A percentile compares a stretch with the other conserved stretches of the same genome.
phyloP scores from a whole-genome alignment of 2,888 invertebrate genomes.

The Trissolcus brochymenae region DNA sequence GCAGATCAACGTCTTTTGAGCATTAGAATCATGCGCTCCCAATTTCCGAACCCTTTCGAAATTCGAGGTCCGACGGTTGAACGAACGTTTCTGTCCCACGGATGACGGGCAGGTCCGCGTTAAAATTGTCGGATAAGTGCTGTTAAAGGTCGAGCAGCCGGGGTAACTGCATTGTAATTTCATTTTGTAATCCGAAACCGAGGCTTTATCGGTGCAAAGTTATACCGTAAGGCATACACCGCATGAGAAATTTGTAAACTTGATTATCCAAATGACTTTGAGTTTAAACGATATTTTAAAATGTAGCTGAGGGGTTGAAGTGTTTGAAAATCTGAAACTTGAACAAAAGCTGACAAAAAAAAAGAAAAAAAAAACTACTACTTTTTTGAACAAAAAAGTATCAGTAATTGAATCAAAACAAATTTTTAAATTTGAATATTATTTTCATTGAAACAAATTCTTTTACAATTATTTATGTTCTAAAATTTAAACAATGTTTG shows the following conservation, averaged over 20 bases:
- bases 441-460: too few relatives aligned
- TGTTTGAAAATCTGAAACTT: too few relatives aligned
- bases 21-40: constrained; percentile 20
- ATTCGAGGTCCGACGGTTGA: constrained; percentile 47
- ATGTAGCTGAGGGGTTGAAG: not conserved
- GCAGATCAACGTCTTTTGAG: constrained; percentile 42
- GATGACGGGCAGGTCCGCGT: constrained; percentile 53
- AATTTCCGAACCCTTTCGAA: constrained; percentile 48
- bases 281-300: not conserved
- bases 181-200: constrained; percentile 68
- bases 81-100: constrained; percentile 54
- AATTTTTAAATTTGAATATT: too few relatives aligned
- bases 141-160: constrained; percentile 45
- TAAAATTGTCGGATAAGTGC: constrained; percentile 64
- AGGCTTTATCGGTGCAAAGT: constrained; percentile 54
- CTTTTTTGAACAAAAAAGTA: too few relatives aligned
- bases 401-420: too few relatives aligned
- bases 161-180: constrained; percentile 67
- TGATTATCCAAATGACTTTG: constrained; percentile 10
- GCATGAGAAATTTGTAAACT: constrained; percentile 47
- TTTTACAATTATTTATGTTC: too few relatives aligned
- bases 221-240: constrained; percentile 37
- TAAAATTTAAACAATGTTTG: too few relatives aligned
- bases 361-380: too few relatives aligned
- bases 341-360: too few relatives aligned